phyloP scores from a whole-genome alignment of 2,888 invertebrate species.

The Lochmaea crataegi region DNA sequence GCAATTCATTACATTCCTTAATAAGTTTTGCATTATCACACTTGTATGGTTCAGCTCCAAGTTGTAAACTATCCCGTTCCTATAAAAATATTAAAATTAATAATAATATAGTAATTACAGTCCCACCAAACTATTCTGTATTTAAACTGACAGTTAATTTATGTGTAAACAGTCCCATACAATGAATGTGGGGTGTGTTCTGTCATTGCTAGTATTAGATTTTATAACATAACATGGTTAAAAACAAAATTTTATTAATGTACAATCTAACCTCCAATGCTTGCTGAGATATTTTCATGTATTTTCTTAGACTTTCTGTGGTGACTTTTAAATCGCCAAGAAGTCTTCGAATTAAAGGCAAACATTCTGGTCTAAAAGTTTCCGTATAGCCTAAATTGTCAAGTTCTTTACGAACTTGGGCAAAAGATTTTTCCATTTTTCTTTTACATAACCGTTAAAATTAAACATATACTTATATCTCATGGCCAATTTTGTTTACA shows the following conservation, averaged over 20 bases:
- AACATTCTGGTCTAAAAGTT: constrained; percentile 78
- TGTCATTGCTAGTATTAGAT: constrained; percentile 3
- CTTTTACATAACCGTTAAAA: constrained; percentile 5
- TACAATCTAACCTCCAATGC: constrained; percentile 70
- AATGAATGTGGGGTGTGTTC: not conserved
- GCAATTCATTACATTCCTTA: constrained; percentile 80
- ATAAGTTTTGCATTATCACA: constrained; percentile 83
- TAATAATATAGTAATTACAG: not conserved
- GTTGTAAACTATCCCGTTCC: constrained; percentile 77
- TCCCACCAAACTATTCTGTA: not conserved
- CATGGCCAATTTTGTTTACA: constrained; percentile 5
- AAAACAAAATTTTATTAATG: not conserved
- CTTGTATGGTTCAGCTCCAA: constrained; percentile 82
- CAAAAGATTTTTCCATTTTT: constrained; percentile 59
- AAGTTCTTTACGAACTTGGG: constrained; percentile 73
- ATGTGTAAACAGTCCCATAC: not conserved
- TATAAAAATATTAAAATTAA: constrained; percentile 59
- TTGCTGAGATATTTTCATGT: constrained; percentile 80
- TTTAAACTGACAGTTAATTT: not conserved
- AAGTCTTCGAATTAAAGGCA: constrained; percentile 83
- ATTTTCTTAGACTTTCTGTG: constrained; percentile 87
- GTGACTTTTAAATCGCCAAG: constrained; percentile 87
- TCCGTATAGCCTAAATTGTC: constrained; percentile 87
- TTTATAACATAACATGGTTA: constrained; percentile 1
- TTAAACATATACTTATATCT: constrained; percentile 13